Conservation (phyloP, 2,888 invertebrate species). For the Amblyjoppa proteus region DNA sequence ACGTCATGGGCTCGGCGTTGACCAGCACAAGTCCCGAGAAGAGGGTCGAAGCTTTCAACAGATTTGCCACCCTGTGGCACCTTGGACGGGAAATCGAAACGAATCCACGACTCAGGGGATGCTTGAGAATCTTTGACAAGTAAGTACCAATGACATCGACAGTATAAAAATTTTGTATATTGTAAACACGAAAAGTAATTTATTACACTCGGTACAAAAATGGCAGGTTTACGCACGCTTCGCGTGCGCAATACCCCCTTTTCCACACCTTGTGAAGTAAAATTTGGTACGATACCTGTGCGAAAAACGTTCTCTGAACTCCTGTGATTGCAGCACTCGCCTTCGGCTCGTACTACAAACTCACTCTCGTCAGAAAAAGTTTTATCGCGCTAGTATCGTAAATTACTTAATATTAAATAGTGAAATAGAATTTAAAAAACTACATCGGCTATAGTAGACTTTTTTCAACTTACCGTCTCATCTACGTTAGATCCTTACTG, state of each 20-base stretch:
- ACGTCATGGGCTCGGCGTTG: constrained; percentile 87
- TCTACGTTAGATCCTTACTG: constrained; percentile 88
- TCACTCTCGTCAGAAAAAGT: too few relatives aligned
- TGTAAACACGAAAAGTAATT: neutral
- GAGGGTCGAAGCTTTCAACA: constrained; percentile 87
- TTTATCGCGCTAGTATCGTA: too few relatives aligned
- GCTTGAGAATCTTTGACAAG: constrained; percentile 88
- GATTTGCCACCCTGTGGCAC: constrained; percentile 91
- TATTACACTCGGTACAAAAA: too few relatives aligned
- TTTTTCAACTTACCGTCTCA: neutral
- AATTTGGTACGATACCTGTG: too few relatives aligned
- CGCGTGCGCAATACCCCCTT: too few relatives aligned
- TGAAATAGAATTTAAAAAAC: neutral
- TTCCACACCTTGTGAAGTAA: too few relatives aligned
- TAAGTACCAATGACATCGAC: constrained; percentile 75
- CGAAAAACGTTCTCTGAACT: too few relatives aligned
- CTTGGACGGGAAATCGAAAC: constrained; percentile 89
- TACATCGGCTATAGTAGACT: neutral
- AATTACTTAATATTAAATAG: neutral
- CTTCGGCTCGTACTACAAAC: too few relatives aligned
- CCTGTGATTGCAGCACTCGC: too few relatives aligned
- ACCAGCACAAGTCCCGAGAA: constrained; percentile 84
- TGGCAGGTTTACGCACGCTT: too few relatives aligned
- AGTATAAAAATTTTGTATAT: neutral
- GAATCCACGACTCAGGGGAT: constrained; percentile 85